phyloP scores from a whole-genome alignment of 2,888 invertebrate genomes.

The Metalampra italica region DNA sequence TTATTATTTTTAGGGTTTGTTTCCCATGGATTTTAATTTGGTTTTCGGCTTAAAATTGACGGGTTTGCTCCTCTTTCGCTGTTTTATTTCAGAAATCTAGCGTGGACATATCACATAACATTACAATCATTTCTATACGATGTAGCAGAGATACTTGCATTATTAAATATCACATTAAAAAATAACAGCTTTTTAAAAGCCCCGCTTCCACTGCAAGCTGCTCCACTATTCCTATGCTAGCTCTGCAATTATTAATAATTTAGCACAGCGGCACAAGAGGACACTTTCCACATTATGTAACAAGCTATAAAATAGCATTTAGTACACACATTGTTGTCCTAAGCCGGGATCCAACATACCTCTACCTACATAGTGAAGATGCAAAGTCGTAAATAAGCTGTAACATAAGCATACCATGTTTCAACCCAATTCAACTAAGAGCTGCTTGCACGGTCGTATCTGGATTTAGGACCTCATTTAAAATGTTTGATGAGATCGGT shows the following conservation, averaged over 20 bases:
- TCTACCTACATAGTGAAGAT: neutral
- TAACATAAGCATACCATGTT: neutral
- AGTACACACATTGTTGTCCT: slow-evolving; percentile 4
- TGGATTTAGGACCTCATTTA: no score
- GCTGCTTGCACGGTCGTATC: no score
- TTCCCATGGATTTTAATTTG: no score
- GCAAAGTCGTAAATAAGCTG: neutral
- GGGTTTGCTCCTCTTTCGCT: no score
- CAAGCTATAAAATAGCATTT: slow-evolving; percentile 6
- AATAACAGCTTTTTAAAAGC: slow-evolving; percentile 4
- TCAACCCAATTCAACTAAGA: neutral
- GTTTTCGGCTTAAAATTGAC: neutral
- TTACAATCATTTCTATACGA: no score
- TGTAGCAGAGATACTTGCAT: neutral
- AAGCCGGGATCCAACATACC: neutral
- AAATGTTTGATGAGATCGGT: no score
- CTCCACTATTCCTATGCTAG: neutral
- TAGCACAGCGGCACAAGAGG: neutral
- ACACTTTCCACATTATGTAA: neutral
- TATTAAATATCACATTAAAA: slow-evolving; percentile 4
- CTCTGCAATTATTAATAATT: slow-evolving; percentile 8
- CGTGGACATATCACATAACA: no score
- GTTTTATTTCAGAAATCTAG: neutral
- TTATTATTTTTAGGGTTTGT: neutral
- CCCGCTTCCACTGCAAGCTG: neutral